Conservation (phyloP, 2,797 vertebrate species). For the Heliangelus exortis region DNA sequence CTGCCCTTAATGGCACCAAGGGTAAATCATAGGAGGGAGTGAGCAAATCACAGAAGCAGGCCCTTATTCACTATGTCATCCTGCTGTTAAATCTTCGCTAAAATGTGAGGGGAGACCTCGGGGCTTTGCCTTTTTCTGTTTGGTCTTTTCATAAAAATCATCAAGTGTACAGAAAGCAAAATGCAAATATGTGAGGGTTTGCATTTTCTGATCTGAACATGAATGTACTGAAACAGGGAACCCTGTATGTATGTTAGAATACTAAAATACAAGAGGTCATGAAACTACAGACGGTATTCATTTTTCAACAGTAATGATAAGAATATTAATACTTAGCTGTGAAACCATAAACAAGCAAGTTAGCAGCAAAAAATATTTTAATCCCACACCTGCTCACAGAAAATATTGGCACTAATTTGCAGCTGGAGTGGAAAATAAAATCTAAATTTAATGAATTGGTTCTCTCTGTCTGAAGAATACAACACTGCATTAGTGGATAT, state of each 20-base stretch:
- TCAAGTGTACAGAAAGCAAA: slow-evolving; percentile 8
- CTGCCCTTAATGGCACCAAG: slow-evolving; percentile 45
- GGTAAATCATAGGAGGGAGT: slow-evolving; percentile 59
- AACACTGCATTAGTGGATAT: not conserved
- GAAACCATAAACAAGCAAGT: not conserved
- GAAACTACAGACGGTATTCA: not conserved
- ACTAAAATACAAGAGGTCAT: slow-evolving; percentile 22
- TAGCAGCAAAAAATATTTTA: slow-evolving; percentile 17
- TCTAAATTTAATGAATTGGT: not conserved
- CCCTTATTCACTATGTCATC: slow-evolving; percentile 60
- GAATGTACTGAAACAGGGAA: slow-evolving; percentile 6
- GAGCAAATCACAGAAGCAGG: slow-evolving; percentile 58
- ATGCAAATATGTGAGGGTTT: not conserved
- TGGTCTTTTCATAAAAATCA: slow-evolving; percentile 52
- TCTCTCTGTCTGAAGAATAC: not conserved
- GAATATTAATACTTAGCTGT: not conserved
- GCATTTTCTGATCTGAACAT: not conserved
- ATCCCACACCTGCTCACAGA: not conserved
- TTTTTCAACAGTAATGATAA: not conserved
- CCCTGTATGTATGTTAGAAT: not conserved
- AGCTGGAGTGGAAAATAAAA: slow-evolving; percentile 30
- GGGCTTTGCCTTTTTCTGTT: slow-evolving; percentile 50
- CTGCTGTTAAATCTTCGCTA: slow-evolving; percentile 58
- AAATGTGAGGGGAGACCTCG: slow-evolving; percentile 49
- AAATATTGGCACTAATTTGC: slow-evolving; percentile 16